A percentile compares a stretch with the other conserved stretches of the same genome.
Conservation (phyloP, 2,888 invertebrate genomes). For the Drosophila seclusa region DNA sequence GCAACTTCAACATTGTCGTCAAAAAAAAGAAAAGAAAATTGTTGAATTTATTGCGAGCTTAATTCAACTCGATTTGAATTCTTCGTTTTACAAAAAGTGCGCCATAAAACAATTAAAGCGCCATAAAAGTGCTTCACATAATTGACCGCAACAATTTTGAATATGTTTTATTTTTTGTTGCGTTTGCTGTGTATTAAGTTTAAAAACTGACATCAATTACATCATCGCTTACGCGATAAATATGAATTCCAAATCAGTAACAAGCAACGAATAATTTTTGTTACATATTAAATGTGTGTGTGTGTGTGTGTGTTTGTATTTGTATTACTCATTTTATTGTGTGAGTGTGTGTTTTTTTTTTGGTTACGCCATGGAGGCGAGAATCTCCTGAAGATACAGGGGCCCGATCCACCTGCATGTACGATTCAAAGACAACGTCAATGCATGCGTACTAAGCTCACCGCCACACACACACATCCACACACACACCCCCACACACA, state of each 20-base stretch:
- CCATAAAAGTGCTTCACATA: slow-evolving; percentile 75
- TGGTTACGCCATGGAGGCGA: no score
- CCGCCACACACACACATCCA: no score
- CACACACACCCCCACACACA: no score
- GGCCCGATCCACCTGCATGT: no score
- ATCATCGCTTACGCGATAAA: slow-evolving; percentile 62
- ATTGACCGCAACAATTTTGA: slow-evolving; percentile 60
- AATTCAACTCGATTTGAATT: slow-evolving; percentile 36
- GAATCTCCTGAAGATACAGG: no score
- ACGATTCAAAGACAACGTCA: no score
- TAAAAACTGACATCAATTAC: slow-evolving; percentile 73
- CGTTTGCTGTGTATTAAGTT: slow-evolving; percentile 60
- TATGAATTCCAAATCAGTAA: slow-evolving; percentile 12
- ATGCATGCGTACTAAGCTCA: no score
- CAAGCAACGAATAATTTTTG: slow-evolving; percentile 13
- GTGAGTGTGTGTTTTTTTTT: background rate
- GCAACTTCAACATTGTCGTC: background rate
- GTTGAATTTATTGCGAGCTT: slow-evolving; percentile 4
- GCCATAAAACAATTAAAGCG: slow-evolving; percentile 63
- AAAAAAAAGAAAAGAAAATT: slow-evolving; percentile 4
- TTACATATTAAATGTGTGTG: background rate
- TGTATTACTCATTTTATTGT: no score
- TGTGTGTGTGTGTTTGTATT: no score
- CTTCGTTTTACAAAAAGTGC: slow-evolving; percentile 31
- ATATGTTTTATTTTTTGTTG: slow-evolving; percentile 35